phyloP scores from a whole-genome alignment of 2,797 vertebrate genomes.

The Anguilla marmorata region DNA sequence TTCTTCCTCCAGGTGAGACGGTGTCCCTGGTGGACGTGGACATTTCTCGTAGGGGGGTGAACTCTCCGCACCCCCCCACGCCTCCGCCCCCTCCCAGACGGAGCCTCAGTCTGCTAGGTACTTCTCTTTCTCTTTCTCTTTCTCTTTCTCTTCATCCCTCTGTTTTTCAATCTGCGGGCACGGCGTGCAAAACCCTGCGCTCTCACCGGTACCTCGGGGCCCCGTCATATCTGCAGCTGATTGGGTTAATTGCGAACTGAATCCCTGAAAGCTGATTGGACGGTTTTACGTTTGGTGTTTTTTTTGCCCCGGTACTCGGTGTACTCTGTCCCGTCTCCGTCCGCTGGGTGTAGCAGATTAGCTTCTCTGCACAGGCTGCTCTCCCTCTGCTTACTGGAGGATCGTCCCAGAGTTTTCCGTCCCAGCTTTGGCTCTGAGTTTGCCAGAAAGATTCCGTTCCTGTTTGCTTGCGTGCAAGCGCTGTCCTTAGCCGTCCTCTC shows the following conservation, averaged over 20 bases:
- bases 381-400: not conserved
- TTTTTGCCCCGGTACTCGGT: not conserved
- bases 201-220: not conserved
- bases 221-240: not conserved
- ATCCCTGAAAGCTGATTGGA: not conserved
- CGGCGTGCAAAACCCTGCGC: not conserved
- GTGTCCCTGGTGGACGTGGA: constrained; percentile 95
- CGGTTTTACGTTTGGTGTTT: not conserved
- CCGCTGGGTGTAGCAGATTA: not conserved
- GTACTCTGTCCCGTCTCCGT: not conserved
- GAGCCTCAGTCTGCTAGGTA: constrained; percentile 96
- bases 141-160: constrained; percentile 23
- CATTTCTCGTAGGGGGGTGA: constrained; percentile 86
- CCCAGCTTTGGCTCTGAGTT: not conserved
- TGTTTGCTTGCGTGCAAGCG: not conserved
- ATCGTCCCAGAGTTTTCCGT: not conserved
- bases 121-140: not conserved
- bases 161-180: not conserved
- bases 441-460: not conserved
- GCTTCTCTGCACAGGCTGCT: not conserved
- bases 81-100: constrained; percentile 90
- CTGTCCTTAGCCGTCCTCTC: not conserved
- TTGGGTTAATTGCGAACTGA: not conserved
- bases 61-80: constrained; percentile 89
- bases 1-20: constrained; percentile 80